Conservation (phyloP, 2,113 vertebrate species). For the Todiramphus chloris region DNA sequence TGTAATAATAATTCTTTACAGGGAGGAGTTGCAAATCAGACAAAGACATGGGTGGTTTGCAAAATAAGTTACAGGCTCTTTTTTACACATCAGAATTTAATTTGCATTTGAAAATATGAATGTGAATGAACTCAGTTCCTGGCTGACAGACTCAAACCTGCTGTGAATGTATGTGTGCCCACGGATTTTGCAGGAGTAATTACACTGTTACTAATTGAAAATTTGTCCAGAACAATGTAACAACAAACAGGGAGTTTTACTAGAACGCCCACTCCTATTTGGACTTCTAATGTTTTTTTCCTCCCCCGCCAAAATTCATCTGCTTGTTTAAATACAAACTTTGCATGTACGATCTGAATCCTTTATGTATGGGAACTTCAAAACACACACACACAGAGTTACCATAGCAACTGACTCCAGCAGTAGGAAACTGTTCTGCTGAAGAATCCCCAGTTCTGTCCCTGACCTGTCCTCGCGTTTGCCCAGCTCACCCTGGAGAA, state of each 20-base stretch:
- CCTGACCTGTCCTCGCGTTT: fast-evolving
- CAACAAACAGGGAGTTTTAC: background rate
- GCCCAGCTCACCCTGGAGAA: background rate
- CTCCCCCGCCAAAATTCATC: background rate
- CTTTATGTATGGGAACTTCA: background rate
- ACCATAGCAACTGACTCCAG: background rate
- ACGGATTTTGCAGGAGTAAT: background rate
- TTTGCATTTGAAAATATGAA: background rate
- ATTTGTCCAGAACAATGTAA: background rate
- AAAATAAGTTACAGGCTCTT: background rate
- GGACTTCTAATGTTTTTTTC: background rate
- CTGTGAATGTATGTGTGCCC: background rate
- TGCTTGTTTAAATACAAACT: background rate
- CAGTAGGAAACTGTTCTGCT: background rate
- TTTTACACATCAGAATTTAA: background rate
- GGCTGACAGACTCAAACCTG: background rate
- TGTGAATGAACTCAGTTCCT: background rate
- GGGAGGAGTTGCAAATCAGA: background rate
- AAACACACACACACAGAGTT: background rate
- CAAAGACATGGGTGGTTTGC: background rate
- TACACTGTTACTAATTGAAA: background rate
- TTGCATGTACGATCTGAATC: background rate
- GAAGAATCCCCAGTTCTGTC: background rate
- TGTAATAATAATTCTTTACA: background rate
- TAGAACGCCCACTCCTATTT: background rate